Base-by-base conservation (phyloP, 1,140 invertebrate species). In the Papilio machaon region DNA sequence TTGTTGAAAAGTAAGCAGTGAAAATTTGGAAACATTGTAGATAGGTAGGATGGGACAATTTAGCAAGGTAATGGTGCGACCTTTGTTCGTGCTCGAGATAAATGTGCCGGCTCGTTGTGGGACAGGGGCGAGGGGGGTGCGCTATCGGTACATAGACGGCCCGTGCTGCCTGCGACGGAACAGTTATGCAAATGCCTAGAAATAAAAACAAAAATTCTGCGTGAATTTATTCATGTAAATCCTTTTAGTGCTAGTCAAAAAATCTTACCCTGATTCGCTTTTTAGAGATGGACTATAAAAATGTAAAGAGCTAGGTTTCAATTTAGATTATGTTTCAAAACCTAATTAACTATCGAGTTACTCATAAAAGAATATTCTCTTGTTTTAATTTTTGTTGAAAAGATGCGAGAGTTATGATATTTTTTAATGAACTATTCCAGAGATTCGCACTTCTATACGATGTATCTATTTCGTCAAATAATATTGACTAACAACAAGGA, bases 121-220 rank as follows among this genome's bases (percentile, higher is more conserved):
- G 54, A 2, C 6, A 10, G 54, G 54, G 54, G 2, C 2, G 54
- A 10, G 60, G 10, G 19, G 60, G 5, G 60, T 2, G 60, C 23
- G 19, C 60, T 64, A 64, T 64, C 60, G 19, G 60, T 10, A 30
- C 9, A 7, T 13, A 30, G 60, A 17, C 23, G 13, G 60, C 60
- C 60, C 30, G 19, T 64, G 60, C 23, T 64, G 23, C 60, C 60
- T 64, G 60, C 60, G 60, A 23, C 23, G 23, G 60, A 17, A 64
- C 23, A 64, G 23, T 64, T 64, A 64, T 64, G 60, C 60, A 64
- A 64, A 64, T 64, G 23, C 10, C 60, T 64, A 64, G 60, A 64
- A 64, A 64, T 64, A 64, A 64, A 64, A 64, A 64, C 19, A 64
- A 64, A 64, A 64, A 64, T 64, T 64, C 58, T 64, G 19, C 58